phyloP scores from a whole-genome alignment of 1,140 invertebrate genomes.

The Heliothis subflexa region DNA sequence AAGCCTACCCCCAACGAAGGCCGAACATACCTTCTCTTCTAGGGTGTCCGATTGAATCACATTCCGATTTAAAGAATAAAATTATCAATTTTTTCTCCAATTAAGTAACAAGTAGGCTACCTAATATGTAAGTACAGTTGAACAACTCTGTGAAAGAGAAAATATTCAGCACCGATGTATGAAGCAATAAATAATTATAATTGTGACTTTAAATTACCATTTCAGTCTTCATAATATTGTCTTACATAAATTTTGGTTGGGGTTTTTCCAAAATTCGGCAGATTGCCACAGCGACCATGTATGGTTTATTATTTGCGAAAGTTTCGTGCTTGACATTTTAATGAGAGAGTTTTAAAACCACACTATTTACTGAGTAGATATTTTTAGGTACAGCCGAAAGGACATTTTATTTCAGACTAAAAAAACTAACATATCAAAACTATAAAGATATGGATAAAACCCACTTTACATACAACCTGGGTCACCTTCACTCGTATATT shows the following conservation, averaged over 20 bases:
- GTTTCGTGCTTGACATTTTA: slow-evolving; percentile 17
- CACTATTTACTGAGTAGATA: not conserved
- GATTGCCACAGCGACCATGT: slow-evolving; percentile 15
- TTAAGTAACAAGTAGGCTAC: too few species aligned
- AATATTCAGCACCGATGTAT: too few species aligned
- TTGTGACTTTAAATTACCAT: too few species aligned
- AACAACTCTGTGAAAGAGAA: too few species aligned
- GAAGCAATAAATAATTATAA: too few species aligned
- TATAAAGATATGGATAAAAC: not conserved
- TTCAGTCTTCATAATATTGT: not conserved
- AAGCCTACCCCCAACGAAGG: too few species aligned
- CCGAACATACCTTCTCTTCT: too few species aligned
- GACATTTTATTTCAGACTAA: not conserved
- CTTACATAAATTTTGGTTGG: not conserved
- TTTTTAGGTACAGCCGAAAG: not conserved
- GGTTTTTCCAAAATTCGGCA: slow-evolving; percentile 28
- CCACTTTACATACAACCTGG: not conserved
- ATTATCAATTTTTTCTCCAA: too few species aligned
- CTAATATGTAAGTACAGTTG: too few species aligned
- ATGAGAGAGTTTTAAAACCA: not conserved
- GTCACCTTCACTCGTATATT: slow-evolving; percentile 1
- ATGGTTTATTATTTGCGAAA: slow-evolving; percentile 32
- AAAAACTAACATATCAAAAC: too few species aligned
- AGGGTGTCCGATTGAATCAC: too few species aligned
- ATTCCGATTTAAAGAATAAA: too few species aligned